Percentiles rank a stretch among this genome's conserved stretches.
Evolutionary conservation across 2,113 vertebrate genomes (phyloP).

Genomic region (Prunella fulvescens): DNA sequence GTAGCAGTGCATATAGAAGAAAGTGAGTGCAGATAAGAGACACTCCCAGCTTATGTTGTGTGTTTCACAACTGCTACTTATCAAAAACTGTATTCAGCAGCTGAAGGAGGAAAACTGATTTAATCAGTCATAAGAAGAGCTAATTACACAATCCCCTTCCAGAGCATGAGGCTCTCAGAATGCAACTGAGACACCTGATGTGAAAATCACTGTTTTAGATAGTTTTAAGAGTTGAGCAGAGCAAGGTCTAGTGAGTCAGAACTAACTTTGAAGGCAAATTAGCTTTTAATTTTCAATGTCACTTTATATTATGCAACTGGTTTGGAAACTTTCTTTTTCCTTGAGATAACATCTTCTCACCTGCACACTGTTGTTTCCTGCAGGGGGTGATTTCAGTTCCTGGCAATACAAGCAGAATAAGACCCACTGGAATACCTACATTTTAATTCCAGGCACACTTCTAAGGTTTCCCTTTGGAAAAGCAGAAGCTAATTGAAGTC

Average conservation of each 20-base stretch:
- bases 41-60: neutral
- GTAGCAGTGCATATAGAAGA: neutral
- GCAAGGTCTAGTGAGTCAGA: neutral
- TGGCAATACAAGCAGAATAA: neutral
- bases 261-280: neutral
- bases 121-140: neutral
- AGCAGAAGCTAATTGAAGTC: neutral
- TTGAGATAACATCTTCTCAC: neutral
- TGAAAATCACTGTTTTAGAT: neutral
- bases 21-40: neutral
- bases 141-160: neutral
- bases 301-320: neutral
- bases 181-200: neutral
- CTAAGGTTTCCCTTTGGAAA: neutral
- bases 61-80: neutral
- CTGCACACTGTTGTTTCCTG: neutral
- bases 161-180: neutral
- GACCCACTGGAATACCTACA: neutral
- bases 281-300: neutral
- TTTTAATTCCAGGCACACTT: neutral
- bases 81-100: neutral
- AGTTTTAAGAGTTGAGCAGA: neutral
- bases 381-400: neutral
- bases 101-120: conserved; percentile 3
- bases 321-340: neutral